Base-by-base conservation (phyloP, 2,113 vertebrate species). In the Pithys albifrons region DNA sequence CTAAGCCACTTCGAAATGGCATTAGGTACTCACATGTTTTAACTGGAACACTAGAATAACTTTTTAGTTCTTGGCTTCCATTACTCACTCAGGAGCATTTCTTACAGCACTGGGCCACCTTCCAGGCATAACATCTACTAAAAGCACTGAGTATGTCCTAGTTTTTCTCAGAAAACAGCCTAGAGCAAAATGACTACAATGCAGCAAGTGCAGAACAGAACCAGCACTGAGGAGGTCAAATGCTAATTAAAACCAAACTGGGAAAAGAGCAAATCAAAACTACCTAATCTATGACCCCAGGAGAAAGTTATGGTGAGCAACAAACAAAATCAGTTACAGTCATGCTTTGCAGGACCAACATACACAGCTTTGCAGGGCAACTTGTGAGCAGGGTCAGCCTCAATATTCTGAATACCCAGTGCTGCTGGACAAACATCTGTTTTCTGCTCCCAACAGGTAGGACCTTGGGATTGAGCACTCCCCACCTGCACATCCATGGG, bases 111-210 rank as follows among this genome's bases (percentile, higher is more conserved):
- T 92, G 94, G 96, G 96, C 57, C 76, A 78, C 84, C 80, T 92
- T 96, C 96, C 96, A 97, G 90, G 70, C 90, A 95, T 80, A 97
- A 96, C 75, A 96, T 95, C 95, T 90, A 96, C 92, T 69, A 90
- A 71, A 96, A 66, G 75, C 79, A 77, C 65, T 22, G 83, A 80
- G 6, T 88, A 78, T 92, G 90, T 93, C 93, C 95, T 86, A 94
- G 90, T 88, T 96, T 96, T 97, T 95, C 93, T 90, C 88, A 95
- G 95, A 96, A 96, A 85, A 80, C 52, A 86, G 90, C 85, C 80
- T 65, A 37, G 75, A 91, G 95, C 72, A 77, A 88, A 93, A 84
- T 11, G 35, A 74, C 85, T 86, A 41, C 55, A 67, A 77, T n/a
- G 70, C 29, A 88, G 88, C 89, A 95, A 92, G 82, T 77, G 88